Evolutionary conservation across 2,113 vertebrate genomes (phyloP), one percentile per base, ranked within the genome.

Genomic region (Promerops cafer): DNA sequence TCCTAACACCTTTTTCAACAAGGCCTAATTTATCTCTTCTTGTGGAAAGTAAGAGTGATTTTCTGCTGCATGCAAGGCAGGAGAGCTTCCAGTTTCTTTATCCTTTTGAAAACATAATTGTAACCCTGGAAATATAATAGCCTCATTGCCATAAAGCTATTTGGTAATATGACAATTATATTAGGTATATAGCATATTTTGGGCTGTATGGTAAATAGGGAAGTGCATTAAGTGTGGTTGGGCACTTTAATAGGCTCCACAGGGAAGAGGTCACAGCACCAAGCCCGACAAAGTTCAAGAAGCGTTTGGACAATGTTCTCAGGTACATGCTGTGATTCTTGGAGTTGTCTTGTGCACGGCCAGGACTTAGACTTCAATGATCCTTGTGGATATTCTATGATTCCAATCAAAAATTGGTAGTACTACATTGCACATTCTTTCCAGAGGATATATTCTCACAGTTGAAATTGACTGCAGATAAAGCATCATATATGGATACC

Each of bases 301-400:
- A 60, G 6, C 5, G 4, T 75, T 66, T 45, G n/a, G 23, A 68
- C 53, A 53, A 45, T 28, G 4, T 11, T 39, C 27, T 52, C 33
- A 37, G 37, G 12, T 8, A 52, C 0, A 0, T 24, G 13, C 2
- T 59, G 28, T 33, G 11, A 10, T 37, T 33, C 33, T 39, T 45
- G 45, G 19, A 24, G 14, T 18, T 52, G 28, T 75, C 39, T 45
- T 60, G 10, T 30, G 7, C 39, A 28, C 15, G 10, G 28, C 19
- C 33, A 52, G 60, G 23, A 59, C 39, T 21, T n/a, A 8, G 23
- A 59, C 27, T 52, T 59, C 0, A 0, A 23, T 24, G 31, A 59
- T 66, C 44, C 23, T 39, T 59, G 9, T 44, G 13, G 16, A 24
- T 66, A 24, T 52, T 57, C 33, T 44, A 33, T 21, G 4, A 52